phyloP scores from a whole-genome alignment of 2,888 invertebrate species.

The Aspidiotus rigidus region DNA sequence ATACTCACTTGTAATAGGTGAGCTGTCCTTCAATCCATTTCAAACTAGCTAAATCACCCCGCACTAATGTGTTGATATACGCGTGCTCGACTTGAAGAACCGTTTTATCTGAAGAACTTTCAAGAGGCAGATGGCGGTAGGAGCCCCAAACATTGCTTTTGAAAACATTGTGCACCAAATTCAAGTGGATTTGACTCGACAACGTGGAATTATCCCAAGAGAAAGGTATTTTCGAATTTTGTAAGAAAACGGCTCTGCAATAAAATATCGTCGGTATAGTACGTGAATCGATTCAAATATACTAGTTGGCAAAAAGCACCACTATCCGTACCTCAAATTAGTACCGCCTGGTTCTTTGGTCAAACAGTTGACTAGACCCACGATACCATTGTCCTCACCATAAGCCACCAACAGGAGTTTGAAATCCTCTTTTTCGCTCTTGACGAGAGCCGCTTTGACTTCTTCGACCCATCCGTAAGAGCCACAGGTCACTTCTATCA shows the following conservation, averaged over 20 bases:
- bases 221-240: conserved; percentile 55
- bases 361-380: conserved; percentile 85
- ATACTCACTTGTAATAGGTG: conserved; percentile 51
- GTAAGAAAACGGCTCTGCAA: conserved; percentile 52
- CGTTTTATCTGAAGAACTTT: conserved; percentile 45
- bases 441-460: conserved; percentile 64
- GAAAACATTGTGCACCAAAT: conserved; percentile 77
- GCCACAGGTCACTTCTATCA: conserved; percentile 59
- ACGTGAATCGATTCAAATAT: no score
- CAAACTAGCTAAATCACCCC: conserved; percentile 88
- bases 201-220: conserved; percentile 52
- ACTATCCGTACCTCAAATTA: conserved; percentile 43
- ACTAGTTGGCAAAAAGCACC: no score
- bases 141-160: conserved; percentile 71
- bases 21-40: conserved; percentile 86
- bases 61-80: conserved; percentile 81
- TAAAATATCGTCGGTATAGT: no score
- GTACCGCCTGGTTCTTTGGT: conserved; percentile 76
- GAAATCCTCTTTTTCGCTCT: conserved; percentile 52
- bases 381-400: conserved; percentile 60
- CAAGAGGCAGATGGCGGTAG: conserved; percentile 68
- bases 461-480: conserved; percentile 71
- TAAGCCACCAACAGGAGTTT: conserved; percentile 59
- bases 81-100: conserved; percentile 70
- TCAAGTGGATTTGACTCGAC: conserved; percentile 56